These are phyloP conservation scores for Lepidonotus clava DNA, from an alignment of 2,888 invertebrate genomes.

Conservation along the genomic window DNA sequence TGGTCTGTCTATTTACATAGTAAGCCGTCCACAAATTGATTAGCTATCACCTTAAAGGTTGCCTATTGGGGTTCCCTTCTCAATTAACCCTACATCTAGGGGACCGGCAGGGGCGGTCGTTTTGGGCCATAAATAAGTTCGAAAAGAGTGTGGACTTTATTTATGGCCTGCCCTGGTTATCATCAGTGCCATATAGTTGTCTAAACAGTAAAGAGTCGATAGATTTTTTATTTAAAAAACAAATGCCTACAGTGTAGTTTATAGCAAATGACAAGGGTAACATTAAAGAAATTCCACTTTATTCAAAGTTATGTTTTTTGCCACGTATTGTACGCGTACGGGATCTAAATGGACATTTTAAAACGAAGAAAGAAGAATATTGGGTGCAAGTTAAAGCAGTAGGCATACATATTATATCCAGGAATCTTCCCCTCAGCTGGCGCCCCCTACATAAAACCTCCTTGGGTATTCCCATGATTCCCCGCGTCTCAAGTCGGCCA, in stretches of 20 bases:
- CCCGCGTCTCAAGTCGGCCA: neutral
- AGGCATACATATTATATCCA: too few relatives aligned
- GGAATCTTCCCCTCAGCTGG: neutral
- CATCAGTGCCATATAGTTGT: neutral
- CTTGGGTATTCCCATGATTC: neutral
- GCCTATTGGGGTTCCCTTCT: constrained; percentile 18
- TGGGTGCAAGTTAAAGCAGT: too few relatives aligned
- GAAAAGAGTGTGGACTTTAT: neutral
- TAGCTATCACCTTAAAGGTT: constrained; percentile 18
- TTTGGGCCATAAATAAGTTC: neutral
- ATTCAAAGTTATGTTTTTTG: too few relatives aligned
- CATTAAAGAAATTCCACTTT: too few relatives aligned
- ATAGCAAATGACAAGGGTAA: too few relatives aligned
- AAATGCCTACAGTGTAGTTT: too few relatives aligned
- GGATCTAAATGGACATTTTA: too few relatives aligned
- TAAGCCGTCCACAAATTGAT: constrained; percentile 8
- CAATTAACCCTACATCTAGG: neutral
- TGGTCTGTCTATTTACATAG: constrained; percentile 14
- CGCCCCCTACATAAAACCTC: neutral
- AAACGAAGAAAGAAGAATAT: too few relatives aligned
- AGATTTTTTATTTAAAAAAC: too few relatives aligned
- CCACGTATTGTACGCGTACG: too few relatives aligned
- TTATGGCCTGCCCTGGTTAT: neutral
- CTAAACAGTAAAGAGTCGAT: too few relatives aligned
- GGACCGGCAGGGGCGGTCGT: neutral